Evolutionary conservation across 2,797 vertebrate species (phyloP).

Genomic region (Acanthurus tractus): DNA sequence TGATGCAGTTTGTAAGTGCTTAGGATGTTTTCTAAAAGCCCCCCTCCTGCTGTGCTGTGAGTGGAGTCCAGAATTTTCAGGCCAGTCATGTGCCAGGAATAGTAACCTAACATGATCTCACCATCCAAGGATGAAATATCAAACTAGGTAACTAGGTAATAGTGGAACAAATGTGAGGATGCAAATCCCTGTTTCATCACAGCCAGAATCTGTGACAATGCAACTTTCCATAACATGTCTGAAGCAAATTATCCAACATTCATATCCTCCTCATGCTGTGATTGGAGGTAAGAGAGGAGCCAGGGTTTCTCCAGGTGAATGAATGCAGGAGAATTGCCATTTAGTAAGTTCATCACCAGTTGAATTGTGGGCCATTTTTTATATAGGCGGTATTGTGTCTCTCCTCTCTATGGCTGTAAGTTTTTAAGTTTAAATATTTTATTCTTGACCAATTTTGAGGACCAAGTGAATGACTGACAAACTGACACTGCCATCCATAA

Average conservation of each 20-base stretch:
- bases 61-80: constrained; percentile 19
- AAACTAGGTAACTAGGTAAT: neutral
- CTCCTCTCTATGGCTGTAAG: neutral
- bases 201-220: neutral
- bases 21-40: constrained; percentile 59
- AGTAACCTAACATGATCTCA: constrained; percentile 24
- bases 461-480: too few species aligned
- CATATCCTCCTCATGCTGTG: neutral
- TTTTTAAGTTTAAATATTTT: too few species aligned
- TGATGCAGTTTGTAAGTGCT: constrained; percentile 52
- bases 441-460: too few species aligned
- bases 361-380: neutral
- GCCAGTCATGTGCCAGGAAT: constrained; percentile 47
- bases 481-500: too few species aligned
- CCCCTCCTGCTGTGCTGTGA: neutral
- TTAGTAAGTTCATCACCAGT: too few species aligned
- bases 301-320: neutral
- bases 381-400: neutral
- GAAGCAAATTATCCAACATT: neutral
- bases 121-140: constrained; percentile 38
- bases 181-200: neutral
- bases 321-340: too few species aligned
- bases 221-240: neutral
- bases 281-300: neutral
- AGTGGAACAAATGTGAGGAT: neutral